A percentile compares a stretch with the other conserved stretches of the same genome.
phyloP scores from a whole-genome alignment of 2,888 invertebrate genomes.

The Noctua fimbriata region DNA sequence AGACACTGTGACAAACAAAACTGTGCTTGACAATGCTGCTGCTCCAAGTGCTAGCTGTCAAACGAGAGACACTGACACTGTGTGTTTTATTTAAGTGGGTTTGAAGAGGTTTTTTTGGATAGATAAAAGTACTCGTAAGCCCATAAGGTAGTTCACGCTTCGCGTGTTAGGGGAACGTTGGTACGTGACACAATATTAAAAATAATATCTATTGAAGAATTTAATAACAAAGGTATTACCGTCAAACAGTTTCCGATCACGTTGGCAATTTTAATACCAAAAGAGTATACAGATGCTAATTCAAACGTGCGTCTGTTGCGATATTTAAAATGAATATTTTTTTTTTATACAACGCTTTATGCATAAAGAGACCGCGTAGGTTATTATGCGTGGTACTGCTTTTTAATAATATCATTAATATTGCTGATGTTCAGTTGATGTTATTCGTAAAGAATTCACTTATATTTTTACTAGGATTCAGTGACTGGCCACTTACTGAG shows the following conservation, averaged over 20 bases:
- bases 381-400: neutral
- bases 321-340: constrained; percentile 32
- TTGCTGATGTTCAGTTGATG: neutral
- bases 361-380: constrained; percentile 5
- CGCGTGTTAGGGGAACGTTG: constrained; percentile 64
- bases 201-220: constrained; percentile 69
- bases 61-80: constrained; percentile 32
- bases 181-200: constrained; percentile 74
- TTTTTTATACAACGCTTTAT: neutral
- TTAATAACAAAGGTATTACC: constrained; percentile 72
- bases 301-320: constrained; percentile 61
- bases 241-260: constrained; percentile 68
- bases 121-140: constrained; percentile 53
- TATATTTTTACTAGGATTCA: neutral
- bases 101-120: constrained; percentile 24
- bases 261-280: constrained; percentile 69
- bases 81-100: constrained; percentile 39
- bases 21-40: constrained; percentile 35
- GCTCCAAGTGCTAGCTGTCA: constrained; percentile 42
- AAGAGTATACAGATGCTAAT: constrained; percentile 56
- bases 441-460: neutral
- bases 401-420: neutral
- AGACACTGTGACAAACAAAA: constrained; percentile 50
- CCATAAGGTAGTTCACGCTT: constrained; percentile 65
- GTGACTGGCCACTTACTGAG: neutral